These are phyloP conservation scores for Drosophila navojoa DNA, from an alignment of 1,140 invertebrate genomes.

Conservation along the genomic window DNA sequence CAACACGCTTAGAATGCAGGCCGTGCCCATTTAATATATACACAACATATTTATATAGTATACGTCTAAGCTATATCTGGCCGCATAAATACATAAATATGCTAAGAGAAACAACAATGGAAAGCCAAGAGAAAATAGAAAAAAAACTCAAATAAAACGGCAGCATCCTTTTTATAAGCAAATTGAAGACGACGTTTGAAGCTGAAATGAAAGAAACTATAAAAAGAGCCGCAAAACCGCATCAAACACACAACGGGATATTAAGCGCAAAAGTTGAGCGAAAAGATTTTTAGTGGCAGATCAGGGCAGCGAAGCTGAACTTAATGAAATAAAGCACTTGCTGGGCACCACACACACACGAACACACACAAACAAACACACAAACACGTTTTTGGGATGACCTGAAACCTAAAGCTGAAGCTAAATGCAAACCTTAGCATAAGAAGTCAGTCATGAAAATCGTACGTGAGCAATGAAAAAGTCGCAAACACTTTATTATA, in stretches of 20 bases:
- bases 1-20: constrained; percentile 14
- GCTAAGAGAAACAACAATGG: constrained; percentile 44
- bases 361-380: constrained; percentile 31
- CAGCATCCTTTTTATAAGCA: constrained; percentile 36
- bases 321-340: constrained; percentile 82
- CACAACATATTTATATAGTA: constrained; percentile 12
- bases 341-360: constrained; percentile 50
- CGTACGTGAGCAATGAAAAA: constrained; percentile 82
- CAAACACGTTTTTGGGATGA: constrained; percentile 23
- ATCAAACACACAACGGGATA: constrained; percentile 72
- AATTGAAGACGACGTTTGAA: constrained; percentile 26
- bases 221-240: constrained; percentile 68
- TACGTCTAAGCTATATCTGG: constrained; percentile 64
- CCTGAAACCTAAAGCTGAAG: constrained; percentile 54
- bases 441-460: constrained; percentile 78
- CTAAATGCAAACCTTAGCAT: constrained; percentile 60
- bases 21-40: constrained; percentile 40
- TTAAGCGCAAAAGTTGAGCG: constrained; percentile 72
- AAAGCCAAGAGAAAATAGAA: constrained; percentile 12
- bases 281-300: constrained; percentile 61
- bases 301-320: constrained; percentile 54
- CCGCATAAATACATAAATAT: constrained; percentile 79
- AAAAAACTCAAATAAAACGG: no score
- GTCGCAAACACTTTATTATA: constrained; percentile 83
- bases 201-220: constrained; percentile 56